A percentile compares a stretch with the other conserved stretches of the same genome.
Evolutionary conservation across 2,888 invertebrate species (phyloP).

Genomic region (Schrankia costaestrigalis): DNA sequence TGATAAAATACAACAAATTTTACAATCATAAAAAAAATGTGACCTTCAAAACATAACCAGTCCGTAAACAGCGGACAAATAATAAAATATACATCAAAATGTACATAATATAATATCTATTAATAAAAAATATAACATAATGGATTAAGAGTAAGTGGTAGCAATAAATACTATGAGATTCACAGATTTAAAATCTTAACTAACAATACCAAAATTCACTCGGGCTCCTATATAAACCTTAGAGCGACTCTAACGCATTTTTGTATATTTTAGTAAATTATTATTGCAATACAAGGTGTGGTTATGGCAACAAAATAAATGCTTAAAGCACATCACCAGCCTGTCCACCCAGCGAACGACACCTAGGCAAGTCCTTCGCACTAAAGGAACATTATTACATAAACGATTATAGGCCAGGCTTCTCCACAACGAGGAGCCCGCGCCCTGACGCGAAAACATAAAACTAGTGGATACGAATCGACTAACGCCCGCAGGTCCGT

Average conservation of each 20-base stretch:
- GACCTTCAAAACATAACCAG: slow-evolving; percentile 73
- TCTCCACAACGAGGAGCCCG: slow-evolving; percentile 62
- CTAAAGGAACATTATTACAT: slow-evolving; percentile 75
- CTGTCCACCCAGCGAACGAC: slow-evolving; percentile 72
- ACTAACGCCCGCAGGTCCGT: slow-evolving; percentile 68
- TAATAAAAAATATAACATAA: slow-evolving; percentile 77
- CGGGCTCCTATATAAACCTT: slow-evolving; percentile 70
- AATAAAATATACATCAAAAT: slow-evolving; percentile 81
- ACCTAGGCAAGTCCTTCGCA: slow-evolving; percentile 73
- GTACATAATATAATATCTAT: slow-evolving; percentile 80
- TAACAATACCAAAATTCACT: slow-evolving; percentile 76
- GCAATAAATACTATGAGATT: slow-evolving; percentile 81
- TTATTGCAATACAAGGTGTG: slow-evolving; percentile 80
- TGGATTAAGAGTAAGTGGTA: slow-evolving; percentile 76
- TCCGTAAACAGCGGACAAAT: slow-evolving; percentile 70
- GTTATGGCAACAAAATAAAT: slow-evolving; percentile 82
- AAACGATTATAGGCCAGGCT: slow-evolving; percentile 59
- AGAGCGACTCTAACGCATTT: slow-evolving; percentile 70
- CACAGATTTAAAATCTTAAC: slow-evolving; percentile 80
- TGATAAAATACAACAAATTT: slow-evolving; percentile 77
- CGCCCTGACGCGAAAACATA: slow-evolving; percentile 68
- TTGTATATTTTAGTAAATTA: slow-evolving; percentile 80
- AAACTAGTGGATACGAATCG: slow-evolving; percentile 78
- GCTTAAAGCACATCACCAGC: slow-evolving; percentile 81
- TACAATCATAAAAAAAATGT: slow-evolving; percentile 72